These are phyloP conservation scores for Glyptemys insculpta DNA, from an alignment of 2,797 vertebrate genomes.

Conservation along the genomic window DNA sequence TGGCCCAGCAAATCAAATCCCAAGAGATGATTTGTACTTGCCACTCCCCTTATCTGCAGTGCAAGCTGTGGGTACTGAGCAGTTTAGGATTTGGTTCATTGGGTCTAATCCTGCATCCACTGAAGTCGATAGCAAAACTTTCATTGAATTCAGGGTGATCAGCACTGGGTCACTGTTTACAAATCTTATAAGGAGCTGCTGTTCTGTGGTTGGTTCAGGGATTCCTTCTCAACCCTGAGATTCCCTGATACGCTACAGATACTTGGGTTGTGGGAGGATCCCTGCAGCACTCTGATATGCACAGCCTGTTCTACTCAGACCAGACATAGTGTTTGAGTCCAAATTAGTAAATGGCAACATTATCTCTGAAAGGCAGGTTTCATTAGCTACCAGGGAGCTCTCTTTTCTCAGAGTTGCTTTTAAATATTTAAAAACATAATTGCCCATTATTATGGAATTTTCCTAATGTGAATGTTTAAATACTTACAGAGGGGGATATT, in stretches of 20 bases:
- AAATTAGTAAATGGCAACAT: background rate
- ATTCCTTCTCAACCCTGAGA: constrained; percentile 43
- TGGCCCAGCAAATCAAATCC: constrained; percentile 44
- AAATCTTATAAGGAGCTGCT: constrained; percentile 46
- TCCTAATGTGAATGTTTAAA: background rate
- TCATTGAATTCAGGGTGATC: constrained; percentile 43
- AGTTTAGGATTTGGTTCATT: constrained; percentile 33
- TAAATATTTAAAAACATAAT: background rate
- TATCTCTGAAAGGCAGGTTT: rapidly evolving
- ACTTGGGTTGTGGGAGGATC: constrained; percentile 1
- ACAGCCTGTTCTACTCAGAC: background rate
- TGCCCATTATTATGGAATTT: background rate
- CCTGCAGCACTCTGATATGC: background rate
- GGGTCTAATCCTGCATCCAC: constrained; percentile 2
- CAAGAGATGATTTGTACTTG: constrained; percentile 46
- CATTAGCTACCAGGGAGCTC: background rate
- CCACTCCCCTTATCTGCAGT: background rate
- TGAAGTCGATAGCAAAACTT: constrained; percentile 45
- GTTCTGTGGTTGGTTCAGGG: constrained; percentile 53
- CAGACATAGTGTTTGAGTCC: background rate
- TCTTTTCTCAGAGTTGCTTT: background rate
- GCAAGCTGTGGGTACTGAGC: constrained; percentile 47
- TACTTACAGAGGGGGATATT: background rate
- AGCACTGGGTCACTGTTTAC: constrained; percentile 1
- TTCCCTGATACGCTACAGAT: background rate